phyloP scores from a whole-genome alignment of 2,888 invertebrate species.

The Muschampia plurimacula region DNA sequence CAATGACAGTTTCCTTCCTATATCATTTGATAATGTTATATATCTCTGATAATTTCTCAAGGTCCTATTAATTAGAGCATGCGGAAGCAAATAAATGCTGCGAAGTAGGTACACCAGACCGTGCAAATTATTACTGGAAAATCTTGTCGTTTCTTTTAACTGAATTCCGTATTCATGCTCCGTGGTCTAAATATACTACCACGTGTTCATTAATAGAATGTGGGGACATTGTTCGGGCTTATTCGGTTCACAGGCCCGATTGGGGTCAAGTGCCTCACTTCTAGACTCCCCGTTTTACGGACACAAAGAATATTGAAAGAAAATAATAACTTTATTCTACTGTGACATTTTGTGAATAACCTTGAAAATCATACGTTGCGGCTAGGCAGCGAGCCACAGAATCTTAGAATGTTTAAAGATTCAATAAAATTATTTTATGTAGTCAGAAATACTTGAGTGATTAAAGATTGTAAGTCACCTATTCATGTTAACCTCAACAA shows the following conservation, averaged over 20 bases:
- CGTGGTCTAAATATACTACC: slow-evolving; percentile 68
- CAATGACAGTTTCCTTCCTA: slow-evolving; percentile 13
- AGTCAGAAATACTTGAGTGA: slow-evolving; percentile 7
- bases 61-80: slow-evolving; percentile 26
- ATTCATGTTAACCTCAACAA: slow-evolving; percentile 2
- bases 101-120: background rate
- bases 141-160: background rate
- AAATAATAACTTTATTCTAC: background rate
- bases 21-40: background rate
- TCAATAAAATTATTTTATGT: background rate
- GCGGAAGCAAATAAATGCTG: background rate
- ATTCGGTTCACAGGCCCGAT: slow-evolving; percentile 57
- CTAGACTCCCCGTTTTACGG: slow-evolving; percentile 52
- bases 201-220: slow-evolving; percentile 62
- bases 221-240: slow-evolving; percentile 64
- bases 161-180: slow-evolving; percentile 45
- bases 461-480: slow-evolving; percentile 5
- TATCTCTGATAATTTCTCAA: slow-evolving; percentile 14
- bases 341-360: slow-evolving; percentile 8
- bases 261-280: slow-evolving; percentile 70
- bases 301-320: background rate
- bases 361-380: background rate
- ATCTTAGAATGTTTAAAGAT: background rate
- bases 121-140: slow-evolving; percentile 24
- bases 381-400: background rate